Conservation (phyloP, 2,888 invertebrate species). For the Chelonus formosanus region DNA sequence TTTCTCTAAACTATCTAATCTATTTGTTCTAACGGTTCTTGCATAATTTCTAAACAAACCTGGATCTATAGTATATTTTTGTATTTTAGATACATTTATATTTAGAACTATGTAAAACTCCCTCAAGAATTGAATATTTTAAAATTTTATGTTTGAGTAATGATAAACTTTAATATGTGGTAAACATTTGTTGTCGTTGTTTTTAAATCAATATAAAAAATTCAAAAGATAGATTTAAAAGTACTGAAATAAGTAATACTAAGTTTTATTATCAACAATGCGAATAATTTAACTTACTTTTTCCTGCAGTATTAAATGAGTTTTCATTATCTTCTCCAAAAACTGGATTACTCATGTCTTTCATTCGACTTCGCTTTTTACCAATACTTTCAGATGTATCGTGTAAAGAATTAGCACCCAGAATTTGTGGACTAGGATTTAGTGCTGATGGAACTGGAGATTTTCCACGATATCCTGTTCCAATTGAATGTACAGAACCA, state of each 20-base stretch:
- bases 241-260: no score
- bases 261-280: no score
- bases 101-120: no score
- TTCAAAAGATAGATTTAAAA: background rate
- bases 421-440: slow-evolving; percentile 64
- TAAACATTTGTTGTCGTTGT: no score
- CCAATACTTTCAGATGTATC: slow-evolving; percentile 62
- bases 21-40: no score
- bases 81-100: no score
- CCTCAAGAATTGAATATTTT: no score
- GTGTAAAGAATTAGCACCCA: slow-evolving; percentile 68
- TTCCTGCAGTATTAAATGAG: slow-evolving; percentile 69
- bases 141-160: no score
- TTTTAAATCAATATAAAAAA: background rate
- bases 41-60: no score
- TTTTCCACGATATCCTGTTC: slow-evolving; percentile 60
- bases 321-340: slow-evolving; percentile 59
- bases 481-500: slow-evolving; percentile 59
- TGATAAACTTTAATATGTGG: no score
- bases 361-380: slow-evolving; percentile 64
- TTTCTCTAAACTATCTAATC: no score
- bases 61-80: no score
- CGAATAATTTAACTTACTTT: slow-evolving; percentile 65
- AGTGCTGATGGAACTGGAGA: slow-evolving; percentile 59
- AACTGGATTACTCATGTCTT: slow-evolving; percentile 66